phyloP scores from a whole-genome alignment of 2,797 vertebrate species.

The Molossus molossus region DNA sequence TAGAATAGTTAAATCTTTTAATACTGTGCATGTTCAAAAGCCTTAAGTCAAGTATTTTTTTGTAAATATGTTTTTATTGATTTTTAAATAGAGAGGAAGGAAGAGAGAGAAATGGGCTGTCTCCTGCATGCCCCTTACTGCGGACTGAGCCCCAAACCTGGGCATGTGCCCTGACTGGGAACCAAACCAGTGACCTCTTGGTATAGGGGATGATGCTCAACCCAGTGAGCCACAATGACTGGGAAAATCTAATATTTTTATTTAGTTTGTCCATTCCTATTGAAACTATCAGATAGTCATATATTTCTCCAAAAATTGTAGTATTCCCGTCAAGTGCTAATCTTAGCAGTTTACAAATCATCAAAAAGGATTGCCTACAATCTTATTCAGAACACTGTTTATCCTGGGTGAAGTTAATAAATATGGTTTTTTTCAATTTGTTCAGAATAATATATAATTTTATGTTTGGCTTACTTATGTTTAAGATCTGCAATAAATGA shows the following conservation, averaged over 20 bases:
- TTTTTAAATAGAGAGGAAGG: too few species aligned
- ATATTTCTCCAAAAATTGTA: background rate
- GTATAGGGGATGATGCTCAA: too few species aligned
- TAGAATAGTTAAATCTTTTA: background rate
- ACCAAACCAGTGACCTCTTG: too few species aligned
- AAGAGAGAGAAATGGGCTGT: too few species aligned
- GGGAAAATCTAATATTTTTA: background rate
- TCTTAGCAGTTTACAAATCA: background rate
- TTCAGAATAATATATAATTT: background rate
- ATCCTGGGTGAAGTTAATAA: background rate
- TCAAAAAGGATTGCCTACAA: background rate
- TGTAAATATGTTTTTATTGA: too few species aligned
- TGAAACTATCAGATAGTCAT: background rate
- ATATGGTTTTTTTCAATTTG: constrained; percentile 1
- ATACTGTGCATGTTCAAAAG: background rate
- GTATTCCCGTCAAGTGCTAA: background rate
- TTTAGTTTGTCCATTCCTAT: background rate
- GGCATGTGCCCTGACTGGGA: too few species aligned
- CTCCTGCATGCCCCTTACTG: too few species aligned
- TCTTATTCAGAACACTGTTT: background rate
- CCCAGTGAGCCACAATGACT: too few species aligned
- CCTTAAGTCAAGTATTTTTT: background rate
- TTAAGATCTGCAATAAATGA: background rate
- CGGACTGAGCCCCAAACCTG: too few species aligned
- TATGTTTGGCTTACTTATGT: background rate